Conservation (phyloP, 2,888 invertebrate species). For the Sceliomorpha sp. region DNA sequence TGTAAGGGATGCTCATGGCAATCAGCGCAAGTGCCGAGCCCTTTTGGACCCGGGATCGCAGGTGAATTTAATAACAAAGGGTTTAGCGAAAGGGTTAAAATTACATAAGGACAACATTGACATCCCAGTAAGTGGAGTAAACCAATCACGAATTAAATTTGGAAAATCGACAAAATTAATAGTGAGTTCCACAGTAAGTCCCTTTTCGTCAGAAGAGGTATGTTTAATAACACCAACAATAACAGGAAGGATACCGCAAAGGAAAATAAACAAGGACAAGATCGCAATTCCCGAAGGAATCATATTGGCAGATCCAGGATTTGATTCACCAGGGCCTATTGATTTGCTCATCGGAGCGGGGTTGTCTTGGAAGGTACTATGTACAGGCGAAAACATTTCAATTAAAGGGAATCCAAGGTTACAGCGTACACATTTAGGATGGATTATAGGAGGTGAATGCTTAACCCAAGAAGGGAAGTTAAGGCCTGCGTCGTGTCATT, state of each 20-base stretch:
- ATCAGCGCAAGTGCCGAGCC: slow-evolving; percentile 7
- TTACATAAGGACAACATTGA: slow-evolving; percentile 1
- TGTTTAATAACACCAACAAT: background rate
- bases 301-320: slow-evolving; percentile 18
- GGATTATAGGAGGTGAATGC: slow-evolving; percentile 7
- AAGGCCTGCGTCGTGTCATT: background rate
- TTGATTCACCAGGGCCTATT: slow-evolving; percentile 13
- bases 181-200: slow-evolving; percentile 2
- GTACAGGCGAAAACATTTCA: slow-evolving; percentile 1
- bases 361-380: slow-evolving; percentile 13
- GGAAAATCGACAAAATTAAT: background rate
- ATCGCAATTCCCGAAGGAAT: slow-evolving; percentile 2
- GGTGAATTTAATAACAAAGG: slow-evolving; percentile 9
- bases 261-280: background rate
- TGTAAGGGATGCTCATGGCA: slow-evolving; percentile 11
- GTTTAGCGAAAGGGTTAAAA: slow-evolving; percentile 2
- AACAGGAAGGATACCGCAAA: slow-evolving; percentile 9
- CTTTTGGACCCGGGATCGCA: slow-evolving; percentile 20
- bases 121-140: slow-evolving; percentile 8
- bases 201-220: background rate
- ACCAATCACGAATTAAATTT: background rate
- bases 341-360: slow-evolving; percentile 22
- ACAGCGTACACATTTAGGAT: slow-evolving; percentile 3
- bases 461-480: background rate
- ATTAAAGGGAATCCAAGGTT: slow-evolving; percentile 4